These are phyloP conservation scores for Spilarctia lutea DNA, from an alignment of 2,888 invertebrate species.

Conservation along the genomic window DNA sequence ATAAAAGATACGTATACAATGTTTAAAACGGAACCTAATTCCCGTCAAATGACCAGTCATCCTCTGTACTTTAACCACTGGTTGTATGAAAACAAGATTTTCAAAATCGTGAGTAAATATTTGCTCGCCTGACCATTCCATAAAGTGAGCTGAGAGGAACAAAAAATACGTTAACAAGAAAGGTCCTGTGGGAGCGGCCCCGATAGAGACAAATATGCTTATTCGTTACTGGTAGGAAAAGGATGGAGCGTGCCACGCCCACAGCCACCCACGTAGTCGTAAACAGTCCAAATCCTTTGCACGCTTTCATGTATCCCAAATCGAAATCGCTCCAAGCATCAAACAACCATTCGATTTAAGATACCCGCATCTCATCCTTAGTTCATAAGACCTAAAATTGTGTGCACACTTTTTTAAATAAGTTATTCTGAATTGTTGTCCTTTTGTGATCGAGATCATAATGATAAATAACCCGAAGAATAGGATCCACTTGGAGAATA, in stretches of 20 bases:
- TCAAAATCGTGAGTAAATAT: conserved; percentile 86
- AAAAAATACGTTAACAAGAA: conserved; percentile 85
- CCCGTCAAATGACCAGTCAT: conserved; percentile 67
- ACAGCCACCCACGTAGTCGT: conserved; percentile 86
- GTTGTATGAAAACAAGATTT: conserved; percentile 83
- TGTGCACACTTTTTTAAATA: conserved; percentile 70
- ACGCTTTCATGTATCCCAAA: conserved; percentile 86
- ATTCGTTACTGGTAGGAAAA: conserved; percentile 53
- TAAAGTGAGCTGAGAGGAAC: conserved; percentile 79
- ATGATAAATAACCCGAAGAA: conserved; percentile 84
- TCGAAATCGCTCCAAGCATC: conserved; percentile 83
- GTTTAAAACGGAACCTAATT: conserved; percentile 35
- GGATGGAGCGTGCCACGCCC: conserved; percentile 79
- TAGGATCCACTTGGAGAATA: conserved; percentile 81
- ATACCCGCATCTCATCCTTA: conserved; percentile 61
- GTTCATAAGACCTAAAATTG: conserved; percentile 67
- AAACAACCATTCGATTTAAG: conserved; percentile 52
- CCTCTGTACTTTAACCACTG: conserved; percentile 66
- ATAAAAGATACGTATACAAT: conserved; percentile 34
- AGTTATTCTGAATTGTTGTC: conserved; percentile 81
- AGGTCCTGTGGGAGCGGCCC: conserved; percentile 86
- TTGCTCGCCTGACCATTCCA: conserved; percentile 83
- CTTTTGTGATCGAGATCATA: conserved; percentile 84
- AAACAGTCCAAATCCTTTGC: conserved; percentile 86
- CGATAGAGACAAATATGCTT: conserved; percentile 64